These are phyloP conservation scores for Rhinichthys osculus DNA, from an alignment of 2,797 vertebrate species.

Conservation along the genomic window DNA sequence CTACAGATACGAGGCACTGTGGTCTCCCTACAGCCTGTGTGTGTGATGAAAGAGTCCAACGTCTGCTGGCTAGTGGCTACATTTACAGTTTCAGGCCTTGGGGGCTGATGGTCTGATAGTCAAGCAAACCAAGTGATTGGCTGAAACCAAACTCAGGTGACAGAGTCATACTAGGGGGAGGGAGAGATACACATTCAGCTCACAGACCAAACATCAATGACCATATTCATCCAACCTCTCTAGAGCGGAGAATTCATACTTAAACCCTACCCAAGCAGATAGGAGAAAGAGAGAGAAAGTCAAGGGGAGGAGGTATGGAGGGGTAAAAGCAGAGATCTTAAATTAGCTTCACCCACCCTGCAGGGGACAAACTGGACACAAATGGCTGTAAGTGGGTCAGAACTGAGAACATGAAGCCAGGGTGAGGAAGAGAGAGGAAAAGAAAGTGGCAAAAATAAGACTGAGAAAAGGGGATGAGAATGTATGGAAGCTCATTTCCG, in stretches of 20 bases:
- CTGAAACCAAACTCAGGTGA: constrained; percentile 58
- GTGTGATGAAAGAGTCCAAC: not conserved
- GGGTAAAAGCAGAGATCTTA: constrained; percentile 41
- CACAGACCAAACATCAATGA: constrained; percentile 8
- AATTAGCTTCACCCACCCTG: constrained; percentile 47
- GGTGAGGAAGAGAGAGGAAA: not conserved
- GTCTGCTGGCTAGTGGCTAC: constrained; percentile 3
- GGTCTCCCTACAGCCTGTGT: not conserved
- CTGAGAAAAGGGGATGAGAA: not conserved
- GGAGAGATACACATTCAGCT: constrained; percentile 12
- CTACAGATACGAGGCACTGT: not conserved
- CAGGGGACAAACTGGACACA: constrained; percentile 32
- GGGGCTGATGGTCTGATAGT: constrained; percentile 21
- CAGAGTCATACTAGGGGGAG: constrained; percentile 26
- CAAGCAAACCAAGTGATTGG: constrained; percentile 15
- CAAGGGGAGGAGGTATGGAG: not conserved
- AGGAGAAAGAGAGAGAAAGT: not conserved
- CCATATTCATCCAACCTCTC: constrained; percentile 7
- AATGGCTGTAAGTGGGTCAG: constrained; percentile 45
- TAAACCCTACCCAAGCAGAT: not conserved
- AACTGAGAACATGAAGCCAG: constrained; percentile 29
- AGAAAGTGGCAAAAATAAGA: not conserved
- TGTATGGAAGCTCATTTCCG: no score
- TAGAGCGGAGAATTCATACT: not conserved
- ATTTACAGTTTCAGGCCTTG: constrained; percentile 5